phyloP scores from a whole-genome alignment of 2,888 invertebrate species.

The Sisyra nigra region DNA sequence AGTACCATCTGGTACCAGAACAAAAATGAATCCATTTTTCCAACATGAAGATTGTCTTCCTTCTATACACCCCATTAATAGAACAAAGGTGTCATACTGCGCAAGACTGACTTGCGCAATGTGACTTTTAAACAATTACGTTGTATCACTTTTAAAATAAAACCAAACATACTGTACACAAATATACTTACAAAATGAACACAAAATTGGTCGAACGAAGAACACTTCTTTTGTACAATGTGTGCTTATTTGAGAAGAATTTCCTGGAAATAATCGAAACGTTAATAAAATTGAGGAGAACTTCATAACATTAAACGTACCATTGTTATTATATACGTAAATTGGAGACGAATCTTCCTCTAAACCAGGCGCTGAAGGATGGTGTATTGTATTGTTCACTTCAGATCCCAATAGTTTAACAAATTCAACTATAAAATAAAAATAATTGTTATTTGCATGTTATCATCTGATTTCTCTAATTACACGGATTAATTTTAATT shows the following conservation, averaged over 20 bases:
- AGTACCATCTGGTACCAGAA: too few species aligned
- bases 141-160: too few species aligned
- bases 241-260: conserved; percentile 19
- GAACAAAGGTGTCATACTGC: too few species aligned
- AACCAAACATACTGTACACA: conserved; percentile 7
- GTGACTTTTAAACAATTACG: too few species aligned
- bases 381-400: conserved; percentile 26
- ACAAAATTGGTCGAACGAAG: conserved; percentile 34
- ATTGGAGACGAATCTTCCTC: conserved; percentile 13
- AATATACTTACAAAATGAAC: conserved; percentile 35
- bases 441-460: neutral
- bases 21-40: too few species aligned
- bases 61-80: too few species aligned
- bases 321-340: neutral
- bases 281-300: neutral
- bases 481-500: too few species aligned
- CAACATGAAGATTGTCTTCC: too few species aligned
- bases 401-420: conserved; percentile 25
- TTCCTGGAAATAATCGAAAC: conserved; percentile 10
- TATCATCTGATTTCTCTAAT: too few species aligned
- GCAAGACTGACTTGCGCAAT: too few species aligned
- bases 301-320: neutral
- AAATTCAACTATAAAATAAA: conserved; percentile 21
- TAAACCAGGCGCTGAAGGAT: conserved; percentile 24
- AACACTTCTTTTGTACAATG: conserved; percentile 28